Evolutionary conservation across 2,797 vertebrate species (phyloP).

Genomic region (Sciurus carolinensis): DNA sequence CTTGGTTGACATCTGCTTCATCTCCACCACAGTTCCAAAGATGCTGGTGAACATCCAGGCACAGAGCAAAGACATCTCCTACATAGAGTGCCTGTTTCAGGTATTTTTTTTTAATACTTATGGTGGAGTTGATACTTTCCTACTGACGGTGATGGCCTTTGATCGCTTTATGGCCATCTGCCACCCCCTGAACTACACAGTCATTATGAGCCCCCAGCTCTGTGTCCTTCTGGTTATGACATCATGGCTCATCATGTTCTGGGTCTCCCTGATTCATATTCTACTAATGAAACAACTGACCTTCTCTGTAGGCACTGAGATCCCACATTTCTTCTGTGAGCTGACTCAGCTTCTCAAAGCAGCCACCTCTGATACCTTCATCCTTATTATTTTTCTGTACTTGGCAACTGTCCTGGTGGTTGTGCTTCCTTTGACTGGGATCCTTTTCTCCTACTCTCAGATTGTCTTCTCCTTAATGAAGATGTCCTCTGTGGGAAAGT

Average conservation of each 20-base stretch:
- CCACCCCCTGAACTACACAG: background rate
- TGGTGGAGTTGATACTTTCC: background rate
- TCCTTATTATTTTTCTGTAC: no score
- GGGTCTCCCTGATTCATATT: background rate
- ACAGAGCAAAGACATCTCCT: background rate
- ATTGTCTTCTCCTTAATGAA: background rate
- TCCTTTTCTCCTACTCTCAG: background rate
- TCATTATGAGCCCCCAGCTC: background rate
- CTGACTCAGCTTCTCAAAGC: no score
- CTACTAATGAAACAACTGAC: background rate
- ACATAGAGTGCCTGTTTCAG: background rate
- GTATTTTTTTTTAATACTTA: no score
- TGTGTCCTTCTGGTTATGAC: background rate
- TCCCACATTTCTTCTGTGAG: no score
- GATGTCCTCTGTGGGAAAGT: background rate
- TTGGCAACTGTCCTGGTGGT: no score
- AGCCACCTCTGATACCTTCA: no score
- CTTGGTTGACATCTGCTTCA: no score
- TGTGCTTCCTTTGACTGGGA: background rate
- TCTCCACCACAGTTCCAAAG: no score
- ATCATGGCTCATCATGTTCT: background rate
- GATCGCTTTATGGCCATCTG: background rate
- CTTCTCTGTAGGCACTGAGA: background rate
- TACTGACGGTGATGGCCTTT: background rate
- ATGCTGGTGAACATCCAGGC: background rate